These are phyloP conservation scores for Dysidea cf. avara DNA, from an alignment of 37 sponge, comb jelly and placozoan genomes.

Conservation along the genomic window DNA sequence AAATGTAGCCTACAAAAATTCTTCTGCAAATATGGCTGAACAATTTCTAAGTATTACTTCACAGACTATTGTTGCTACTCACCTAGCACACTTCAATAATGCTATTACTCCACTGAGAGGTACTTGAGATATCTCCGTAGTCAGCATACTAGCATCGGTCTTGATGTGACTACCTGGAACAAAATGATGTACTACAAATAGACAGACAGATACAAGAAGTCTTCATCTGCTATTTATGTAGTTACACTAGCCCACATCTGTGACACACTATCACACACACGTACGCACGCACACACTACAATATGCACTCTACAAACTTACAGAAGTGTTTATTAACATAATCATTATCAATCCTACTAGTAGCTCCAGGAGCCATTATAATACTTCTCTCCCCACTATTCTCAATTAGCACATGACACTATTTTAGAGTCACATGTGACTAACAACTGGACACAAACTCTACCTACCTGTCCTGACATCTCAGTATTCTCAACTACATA, in stretches of 20 bases:
- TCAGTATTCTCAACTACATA: conserved; percentile 8
- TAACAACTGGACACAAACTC: background rate
- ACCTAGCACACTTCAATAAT: conserved; percentile 76
- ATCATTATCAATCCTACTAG: conserved; percentile 57
- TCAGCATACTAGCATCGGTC: conserved; percentile 65
- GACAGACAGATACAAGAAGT: background rate
- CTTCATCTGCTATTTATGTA: background rate
- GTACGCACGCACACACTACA: too few relatives aligned
- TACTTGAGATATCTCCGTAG: conserved; percentile 91
- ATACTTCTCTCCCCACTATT: conserved; percentile 87
- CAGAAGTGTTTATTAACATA: conserved; percentile 61
- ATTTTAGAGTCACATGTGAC: background rate
- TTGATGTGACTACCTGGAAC: conserved; percentile 51
- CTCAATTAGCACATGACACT: conserved; percentile 88
- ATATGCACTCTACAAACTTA: conserved; percentile 15
- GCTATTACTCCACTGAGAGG: conserved; percentile 83
- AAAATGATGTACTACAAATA: background rate
- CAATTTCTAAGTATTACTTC: too few relatives aligned
- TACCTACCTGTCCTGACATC: conserved; percentile 34
- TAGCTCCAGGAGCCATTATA: conserved; percentile 80
- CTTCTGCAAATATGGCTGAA: too few relatives aligned
- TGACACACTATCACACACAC: too few relatives aligned
- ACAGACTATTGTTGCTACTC: too few relatives aligned
- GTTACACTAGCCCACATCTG: background rate
- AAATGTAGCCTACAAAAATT: too few relatives aligned